Conservation (phyloP, 2,888 invertebrate genomes). For the Encarsia formosa region DNA sequence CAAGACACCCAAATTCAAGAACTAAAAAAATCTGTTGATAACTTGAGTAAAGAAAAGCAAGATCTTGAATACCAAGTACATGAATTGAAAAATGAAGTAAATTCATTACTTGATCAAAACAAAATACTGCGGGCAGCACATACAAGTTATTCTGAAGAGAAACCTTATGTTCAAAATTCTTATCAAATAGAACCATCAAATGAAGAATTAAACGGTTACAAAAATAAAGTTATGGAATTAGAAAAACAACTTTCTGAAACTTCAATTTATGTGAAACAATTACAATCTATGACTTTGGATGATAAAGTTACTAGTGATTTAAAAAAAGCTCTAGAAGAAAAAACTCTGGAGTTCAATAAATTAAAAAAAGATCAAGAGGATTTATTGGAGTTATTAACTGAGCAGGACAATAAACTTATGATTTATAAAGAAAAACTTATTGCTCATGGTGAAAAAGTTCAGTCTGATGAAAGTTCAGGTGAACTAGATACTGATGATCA, state of each 20-base stretch:
- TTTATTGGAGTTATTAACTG: slow-evolving; percentile 79
- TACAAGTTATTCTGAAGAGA: slow-evolving; percentile 33
- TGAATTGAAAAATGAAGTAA: slow-evolving; percentile 67
- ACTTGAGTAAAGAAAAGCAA: slow-evolving; percentile 38
- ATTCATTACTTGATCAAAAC: slow-evolving; percentile 76
- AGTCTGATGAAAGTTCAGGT: slow-evolving; percentile 44
- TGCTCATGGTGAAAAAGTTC: slow-evolving; percentile 56
- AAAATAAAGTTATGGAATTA: slow-evolving; percentile 36
- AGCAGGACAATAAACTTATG: slow-evolving; percentile 73
- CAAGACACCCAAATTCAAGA: slow-evolving; percentile 72
- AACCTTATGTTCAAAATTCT: not conserved
- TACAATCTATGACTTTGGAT: slow-evolving; percentile 44
- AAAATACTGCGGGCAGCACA: slow-evolving; percentile 71
- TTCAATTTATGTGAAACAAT: slow-evolving; percentile 38
- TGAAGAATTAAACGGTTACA: slow-evolving; percentile 6
- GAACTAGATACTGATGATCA: slow-evolving; percentile 44
- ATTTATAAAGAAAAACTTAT: slow-evolving; percentile 61
- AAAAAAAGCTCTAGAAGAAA: slow-evolving; percentile 45
- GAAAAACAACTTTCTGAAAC: slow-evolving; percentile 38
- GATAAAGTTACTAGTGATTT: slow-evolving; percentile 34
- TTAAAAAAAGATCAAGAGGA: slow-evolving; percentile 90
- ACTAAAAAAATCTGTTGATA: slow-evolving; percentile 38
- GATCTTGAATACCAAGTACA: slow-evolving; percentile 54
- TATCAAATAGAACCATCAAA: not conserved
- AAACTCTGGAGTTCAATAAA: slow-evolving; percentile 58